Evolutionary conservation across 2,797 vertebrate genomes (phyloP), one percentile per base, ranked within the genome.

Genomic region (Silurus aristotelis): DNA sequence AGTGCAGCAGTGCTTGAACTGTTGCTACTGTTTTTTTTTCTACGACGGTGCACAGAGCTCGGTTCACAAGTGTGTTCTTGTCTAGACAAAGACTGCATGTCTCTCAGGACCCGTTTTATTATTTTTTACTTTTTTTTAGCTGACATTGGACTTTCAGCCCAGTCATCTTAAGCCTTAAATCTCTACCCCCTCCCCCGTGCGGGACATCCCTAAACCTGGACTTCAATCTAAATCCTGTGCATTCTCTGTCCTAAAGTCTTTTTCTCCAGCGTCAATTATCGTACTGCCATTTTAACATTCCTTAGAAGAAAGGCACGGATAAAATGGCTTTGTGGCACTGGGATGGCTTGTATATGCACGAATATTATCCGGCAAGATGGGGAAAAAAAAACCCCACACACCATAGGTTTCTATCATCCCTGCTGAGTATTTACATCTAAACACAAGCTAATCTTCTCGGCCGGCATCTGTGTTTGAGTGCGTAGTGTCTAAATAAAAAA

Each of bases 301-400:
- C 88, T 66, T 8, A 82, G 80, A 83, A 79, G n/a, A 61, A 85
- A 89, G 80, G 85, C 64, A 27, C 81, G 80, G 83, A 89, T 89
- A 87, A 90, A 91, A 89, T 90, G 89, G 89, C 90, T 93, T 15
- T 87, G 87, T 91, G 91, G 92, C 90, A 38, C 56, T 43, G 10
- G 64, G 64, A 63, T 22, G 66, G 73, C 66, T 66, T 83, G 81
- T 86, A 27, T 63, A 55, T 6, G 27, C 73, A 82, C 8, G 80
- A 84, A 58, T 60, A 78, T 79, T 27, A 84, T 52, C 48, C 48
- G 66, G 22, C 64, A 8, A 43, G 81, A 79, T 25, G 17, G 8
- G 4, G 14, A 38, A n/a, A 19, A 38, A 38, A 72, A 55, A 67
- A 31, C 22, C 48, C 6, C 8, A 38, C 52, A 13, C n/a, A 60